Evolutionary conservation across 1,140 invertebrate genomes (phyloP).

Genomic region (Uloborus diversus): DNA sequence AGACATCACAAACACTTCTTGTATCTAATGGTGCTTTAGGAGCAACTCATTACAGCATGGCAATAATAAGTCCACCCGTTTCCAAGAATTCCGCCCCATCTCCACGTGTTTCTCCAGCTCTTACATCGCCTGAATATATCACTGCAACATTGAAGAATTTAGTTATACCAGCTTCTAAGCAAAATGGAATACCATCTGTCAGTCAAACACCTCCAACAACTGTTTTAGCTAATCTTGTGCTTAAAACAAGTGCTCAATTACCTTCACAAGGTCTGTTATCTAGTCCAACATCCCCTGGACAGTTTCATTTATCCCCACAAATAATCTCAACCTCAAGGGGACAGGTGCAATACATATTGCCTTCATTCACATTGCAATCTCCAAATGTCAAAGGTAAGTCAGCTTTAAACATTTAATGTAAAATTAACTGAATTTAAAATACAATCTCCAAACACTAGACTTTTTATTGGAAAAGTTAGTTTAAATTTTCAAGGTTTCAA

Average conservation of each 20-base stretch:
- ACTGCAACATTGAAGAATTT: conserved; percentile 57
- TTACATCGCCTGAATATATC: conserved; percentile 39
- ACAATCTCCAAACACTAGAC: too few species aligned
- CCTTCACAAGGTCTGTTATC: conserved; percentile 5
- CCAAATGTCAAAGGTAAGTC: conserved; percentile 45
- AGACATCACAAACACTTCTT: conserved; percentile 34
- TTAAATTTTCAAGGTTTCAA: too few species aligned
- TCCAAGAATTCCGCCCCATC: conserved; percentile 44
- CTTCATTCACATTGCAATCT: conserved; percentile 41
- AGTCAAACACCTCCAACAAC: conserved; percentile 42
- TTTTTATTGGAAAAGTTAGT: too few species aligned
- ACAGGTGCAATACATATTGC: conserved; percentile 53
- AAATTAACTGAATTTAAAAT: neutral
- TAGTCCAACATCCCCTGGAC: conserved; percentile 45
- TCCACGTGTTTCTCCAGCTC: conserved; percentile 26
- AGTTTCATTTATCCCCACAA: conserved; percentile 40
- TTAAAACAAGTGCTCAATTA: conserved; percentile 25
- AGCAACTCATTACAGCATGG: conserved; percentile 44
- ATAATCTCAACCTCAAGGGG: conserved; percentile 36
- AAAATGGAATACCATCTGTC: conserved; percentile 44
- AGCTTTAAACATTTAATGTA: neutral
- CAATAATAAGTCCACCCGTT: conserved; percentile 41
- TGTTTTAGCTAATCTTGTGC: conserved; percentile 39
- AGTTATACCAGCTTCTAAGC: conserved; percentile 54
- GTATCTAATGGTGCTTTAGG: conserved; percentile 38